A percentile compares a stretch with the other conserved stretches of the same genome.
These are phyloP conservation scores for Stictonetta naevosa DNA, from an alignment of 2,113 vertebrate genomes.

Conservation along the genomic window DNA sequence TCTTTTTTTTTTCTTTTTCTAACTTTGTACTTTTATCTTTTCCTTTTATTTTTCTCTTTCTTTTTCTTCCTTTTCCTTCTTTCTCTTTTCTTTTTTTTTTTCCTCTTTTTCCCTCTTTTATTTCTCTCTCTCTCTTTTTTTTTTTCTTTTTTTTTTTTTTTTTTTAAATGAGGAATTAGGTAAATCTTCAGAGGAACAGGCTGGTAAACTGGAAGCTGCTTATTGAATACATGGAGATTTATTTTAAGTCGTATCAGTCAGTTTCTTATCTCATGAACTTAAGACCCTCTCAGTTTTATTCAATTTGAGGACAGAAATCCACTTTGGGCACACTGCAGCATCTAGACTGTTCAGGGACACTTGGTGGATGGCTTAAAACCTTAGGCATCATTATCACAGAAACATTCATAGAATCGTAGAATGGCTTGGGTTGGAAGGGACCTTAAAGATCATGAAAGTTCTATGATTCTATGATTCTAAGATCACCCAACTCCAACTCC, in stretches of 20 bases:
- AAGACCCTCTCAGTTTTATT: neutral
- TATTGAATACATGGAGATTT: neutral
- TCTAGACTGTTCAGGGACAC: neutral
- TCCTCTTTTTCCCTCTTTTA: too few species aligned
- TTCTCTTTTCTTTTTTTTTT: too few species aligned
- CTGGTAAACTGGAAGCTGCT: neutral
- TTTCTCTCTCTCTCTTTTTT: too few species aligned
- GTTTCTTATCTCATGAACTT: neutral
- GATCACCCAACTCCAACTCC: too few species aligned
- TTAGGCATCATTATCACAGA: neutral
- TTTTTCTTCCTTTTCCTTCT: neutral
- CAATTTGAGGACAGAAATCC: neutral
- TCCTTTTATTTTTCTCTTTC: neutral
- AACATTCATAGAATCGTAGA: neutral
- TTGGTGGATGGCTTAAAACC: neutral
- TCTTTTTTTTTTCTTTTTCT: too few species aligned
- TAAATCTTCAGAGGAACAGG: neutral
- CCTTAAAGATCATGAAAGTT: too few species aligned
- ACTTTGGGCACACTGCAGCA: too few species aligned
- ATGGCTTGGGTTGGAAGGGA: too few species aligned
- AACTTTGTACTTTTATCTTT: neutral
- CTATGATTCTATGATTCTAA: too few species aligned
- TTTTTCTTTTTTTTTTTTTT: neutral
- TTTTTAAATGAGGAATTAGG: neutral
- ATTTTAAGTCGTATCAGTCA: neutral